Percentiles rank a stretch among this genome's conserved stretches.
These are phyloP conservation scores for Eidolon dupreanum DNA, from an alignment of 2,797 vertebrate genomes.

Conservation along the genomic window DNA sequence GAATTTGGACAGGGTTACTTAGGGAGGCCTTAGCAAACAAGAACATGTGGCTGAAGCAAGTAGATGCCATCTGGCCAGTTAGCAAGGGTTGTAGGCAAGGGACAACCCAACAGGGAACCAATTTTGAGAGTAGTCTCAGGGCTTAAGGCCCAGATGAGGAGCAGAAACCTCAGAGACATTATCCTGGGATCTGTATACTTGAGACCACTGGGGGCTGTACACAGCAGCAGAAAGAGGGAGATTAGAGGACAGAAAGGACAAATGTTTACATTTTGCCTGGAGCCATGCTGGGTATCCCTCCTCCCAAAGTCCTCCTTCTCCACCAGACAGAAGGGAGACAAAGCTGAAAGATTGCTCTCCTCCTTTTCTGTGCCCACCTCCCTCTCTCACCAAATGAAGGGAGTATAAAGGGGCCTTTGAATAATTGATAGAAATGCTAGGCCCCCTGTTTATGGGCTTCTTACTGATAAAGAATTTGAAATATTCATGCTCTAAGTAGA, in stretches of 20 bases:
- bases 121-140: not conserved
- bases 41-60: slow-evolving; percentile 33
- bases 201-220: not conserved
- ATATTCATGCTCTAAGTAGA: slow-evolving; percentile 42
- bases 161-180: slow-evolving; percentile 15
- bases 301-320: not conserved
- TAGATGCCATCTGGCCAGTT: slow-evolving; percentile 5
- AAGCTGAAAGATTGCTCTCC: not conserved
- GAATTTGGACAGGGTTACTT: slow-evolving; percentile 40
- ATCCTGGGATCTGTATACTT: not conserved
- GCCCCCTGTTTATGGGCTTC: not conserved
- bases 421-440: slow-evolving; percentile 26
- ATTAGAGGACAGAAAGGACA: slow-evolving; percentile 1
- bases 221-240: slow-evolving; percentile 18
- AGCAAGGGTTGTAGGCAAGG: slow-evolving; percentile 4
- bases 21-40: slow-evolving; percentile 44
- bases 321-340: not conserved
- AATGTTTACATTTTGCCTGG: slow-evolving; percentile 21
- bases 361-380: not conserved
- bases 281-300: not conserved
- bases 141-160: not conserved
- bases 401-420: not conserved
- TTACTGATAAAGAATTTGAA: slow-evolving; percentile 14
- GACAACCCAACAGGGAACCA: not conserved
- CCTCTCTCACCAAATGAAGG: not conserved